A percentile compares a stretch with the other conserved stretches of the same genome.
Evolutionary conservation across 2,888 invertebrate genomes (phyloP).

Genomic region (Allygus modestus): DNA sequence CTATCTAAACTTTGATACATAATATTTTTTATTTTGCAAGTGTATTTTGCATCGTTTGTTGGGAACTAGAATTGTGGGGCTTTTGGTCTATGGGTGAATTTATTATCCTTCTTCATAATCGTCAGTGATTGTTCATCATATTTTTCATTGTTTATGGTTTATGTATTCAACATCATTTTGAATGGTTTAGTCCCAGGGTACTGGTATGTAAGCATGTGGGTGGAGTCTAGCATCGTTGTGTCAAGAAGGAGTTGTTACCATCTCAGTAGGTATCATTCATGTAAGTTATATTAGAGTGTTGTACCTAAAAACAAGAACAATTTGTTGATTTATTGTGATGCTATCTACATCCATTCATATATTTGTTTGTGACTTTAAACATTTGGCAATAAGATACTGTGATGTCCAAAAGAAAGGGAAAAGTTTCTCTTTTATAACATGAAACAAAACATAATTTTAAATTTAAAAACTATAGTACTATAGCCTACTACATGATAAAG

Average conservation of each 20-base stretch:
- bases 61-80: background rate
- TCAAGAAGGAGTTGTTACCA: background rate
- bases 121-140: background rate
- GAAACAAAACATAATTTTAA: too few relatives aligned
- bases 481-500: too few relatives aligned
- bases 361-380: too few relatives aligned
- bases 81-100: background rate
- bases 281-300: background rate
- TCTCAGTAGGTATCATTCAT: background rate
- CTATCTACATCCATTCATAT: too few relatives aligned
- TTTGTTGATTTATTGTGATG: too few relatives aligned
- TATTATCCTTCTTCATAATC: background rate
- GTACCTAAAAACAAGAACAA: too few relatives aligned
- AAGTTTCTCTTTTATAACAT: too few relatives aligned
- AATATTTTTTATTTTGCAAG: background rate
- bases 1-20: too few relatives aligned
- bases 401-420: too few relatives aligned
- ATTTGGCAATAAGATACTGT: too few relatives aligned
- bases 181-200: background rate
- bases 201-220: background rate
- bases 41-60: background rate
- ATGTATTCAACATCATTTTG: background rate
- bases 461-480: too few relatives aligned
- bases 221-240: conserved; percentile 1
- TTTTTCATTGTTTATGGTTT: background rate